These are phyloP conservation scores for Hemitrygon akajei DNA, from an alignment of 2,797 vertebrate species.

Conservation along the genomic window DNA sequence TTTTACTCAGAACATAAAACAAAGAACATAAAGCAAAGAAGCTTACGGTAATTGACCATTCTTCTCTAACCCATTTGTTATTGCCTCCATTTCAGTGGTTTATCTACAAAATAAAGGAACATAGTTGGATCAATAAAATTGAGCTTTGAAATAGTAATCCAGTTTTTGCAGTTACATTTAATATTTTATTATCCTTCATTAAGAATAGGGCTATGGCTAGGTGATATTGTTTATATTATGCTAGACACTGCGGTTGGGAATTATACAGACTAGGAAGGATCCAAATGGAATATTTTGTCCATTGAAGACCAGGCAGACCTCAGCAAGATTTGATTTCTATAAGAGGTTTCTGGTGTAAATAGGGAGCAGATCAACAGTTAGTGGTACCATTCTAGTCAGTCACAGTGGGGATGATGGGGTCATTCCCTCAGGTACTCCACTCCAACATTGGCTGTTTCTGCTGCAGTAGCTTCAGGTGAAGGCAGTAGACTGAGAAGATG, in stretches of 20 bases:
- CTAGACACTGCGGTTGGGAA: neutral
- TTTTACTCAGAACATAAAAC: neutral
- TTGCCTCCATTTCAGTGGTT: conserved; percentile 13
- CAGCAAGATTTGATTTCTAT: neutral
- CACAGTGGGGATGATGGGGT: too few species aligned
- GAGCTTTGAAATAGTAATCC: neutral
- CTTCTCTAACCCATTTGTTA: conserved; percentile 27
- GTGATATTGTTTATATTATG: neutral
- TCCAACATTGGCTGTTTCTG: too few species aligned
- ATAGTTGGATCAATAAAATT: neutral
- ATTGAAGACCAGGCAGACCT: neutral
- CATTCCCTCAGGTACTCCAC: too few species aligned
- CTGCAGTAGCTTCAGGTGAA: too few species aligned
- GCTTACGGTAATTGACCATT: conserved; percentile 12
- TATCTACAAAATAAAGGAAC: neutral
- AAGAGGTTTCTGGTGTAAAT: neutral
- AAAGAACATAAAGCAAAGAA: neutral
- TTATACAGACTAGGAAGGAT: neutral
- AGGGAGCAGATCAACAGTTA: too few species aligned
- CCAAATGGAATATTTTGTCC: neutral
- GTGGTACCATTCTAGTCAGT: too few species aligned
- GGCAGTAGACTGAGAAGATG: too few species aligned
- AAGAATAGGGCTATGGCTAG: neutral
- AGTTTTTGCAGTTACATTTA: neutral
- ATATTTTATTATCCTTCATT: neutral